Percentiles rank a stretch among this genome's conserved stretches.
These are phyloP conservation scores for Poeciliopsis retropinna DNA, from an alignment of 2,113 vertebrate species.

Conservation along the genomic window DNA sequence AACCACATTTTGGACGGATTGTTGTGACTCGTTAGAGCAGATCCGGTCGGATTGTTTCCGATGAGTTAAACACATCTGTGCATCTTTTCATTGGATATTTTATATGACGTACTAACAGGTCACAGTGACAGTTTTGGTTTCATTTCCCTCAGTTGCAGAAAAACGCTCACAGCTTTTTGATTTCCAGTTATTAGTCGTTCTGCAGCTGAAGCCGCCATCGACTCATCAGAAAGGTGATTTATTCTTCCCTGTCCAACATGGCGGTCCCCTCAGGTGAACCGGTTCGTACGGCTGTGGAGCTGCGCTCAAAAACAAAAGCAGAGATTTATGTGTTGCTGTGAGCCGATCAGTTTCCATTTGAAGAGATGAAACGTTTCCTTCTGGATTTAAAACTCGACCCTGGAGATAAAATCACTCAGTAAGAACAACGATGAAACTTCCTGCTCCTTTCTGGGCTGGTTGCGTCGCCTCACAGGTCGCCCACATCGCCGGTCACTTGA, in stretches of 20 bases:
- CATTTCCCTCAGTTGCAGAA: no score
- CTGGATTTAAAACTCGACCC: constrained; percentile 21
- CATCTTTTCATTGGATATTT: no score
- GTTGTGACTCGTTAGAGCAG: no score
- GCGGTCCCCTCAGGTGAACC: constrained; percentile 42
- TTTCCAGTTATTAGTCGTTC: constrained; percentile 35
- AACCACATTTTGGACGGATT: no score
- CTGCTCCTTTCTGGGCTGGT: neutral
- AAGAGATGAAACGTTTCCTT: constrained; percentile 42
- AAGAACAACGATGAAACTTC: constrained; percentile 10
- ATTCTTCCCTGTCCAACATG: constrained; percentile 50
- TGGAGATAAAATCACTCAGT: constrained; percentile 29
- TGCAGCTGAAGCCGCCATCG: constrained; percentile 28
- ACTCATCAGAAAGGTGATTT: constrained; percentile 54
- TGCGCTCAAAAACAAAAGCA: constrained; percentile 28
- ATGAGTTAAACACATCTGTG: no score
- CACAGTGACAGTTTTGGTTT: no score
- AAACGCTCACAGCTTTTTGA: neutral
- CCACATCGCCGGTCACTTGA: constrained; percentile 63
- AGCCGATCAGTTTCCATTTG: constrained; percentile 50
- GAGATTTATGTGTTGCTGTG: constrained; percentile 16
- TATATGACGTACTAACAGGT: no score
- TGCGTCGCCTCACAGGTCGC: constrained; percentile 14
- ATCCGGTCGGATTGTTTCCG: no score
- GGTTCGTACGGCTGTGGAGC: constrained; percentile 19